Evolutionary conservation across 2,113 vertebrate genomes (phyloP).

Genomic region (Choloepus hoffmanni): DNA sequence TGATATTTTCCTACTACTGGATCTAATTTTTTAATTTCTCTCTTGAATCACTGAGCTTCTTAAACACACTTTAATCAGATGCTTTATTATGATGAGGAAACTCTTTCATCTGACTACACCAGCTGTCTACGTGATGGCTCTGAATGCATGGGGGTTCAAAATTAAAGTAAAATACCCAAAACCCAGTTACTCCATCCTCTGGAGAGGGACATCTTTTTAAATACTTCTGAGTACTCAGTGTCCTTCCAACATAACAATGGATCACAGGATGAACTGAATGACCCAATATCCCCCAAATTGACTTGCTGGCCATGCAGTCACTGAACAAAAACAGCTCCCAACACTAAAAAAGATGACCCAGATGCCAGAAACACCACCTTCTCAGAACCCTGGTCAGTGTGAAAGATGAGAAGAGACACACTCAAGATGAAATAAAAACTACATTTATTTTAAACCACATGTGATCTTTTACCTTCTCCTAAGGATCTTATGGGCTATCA

Average conservation of each 20-base stretch:
- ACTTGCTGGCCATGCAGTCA: neutral
- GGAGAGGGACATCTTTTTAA: neutral
- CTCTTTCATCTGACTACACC: slow-evolving; percentile 64
- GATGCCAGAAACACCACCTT: slow-evolving; percentile 27
- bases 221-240: slow-evolving; percentile 24
- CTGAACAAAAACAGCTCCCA: slow-evolving; percentile 10
- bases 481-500: neutral
- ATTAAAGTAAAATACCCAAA: slow-evolving; percentile 28
- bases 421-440: slow-evolving; percentile 68
- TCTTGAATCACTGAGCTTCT: slow-evolving; percentile 73
- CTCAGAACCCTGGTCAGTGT: neutral
- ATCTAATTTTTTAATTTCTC: neutral
- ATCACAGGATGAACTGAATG: slow-evolving; percentile 6
- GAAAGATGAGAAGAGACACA: slow-evolving; percentile 36
- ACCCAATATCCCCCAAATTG: slow-evolving; percentile 56
- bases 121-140: neutral
- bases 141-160: neutral
- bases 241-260: slow-evolving; percentile 57
- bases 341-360: slow-evolving; percentile 24
- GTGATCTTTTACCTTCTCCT: neutral
- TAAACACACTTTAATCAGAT: slow-evolving; percentile 77
- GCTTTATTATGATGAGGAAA: slow-evolving; percentile 75
- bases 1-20: neutral
- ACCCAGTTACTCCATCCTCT: neutral
- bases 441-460: slow-evolving; percentile 37